These are phyloP conservation scores for Matsumurasca onukii DNA, from an alignment of 1,140 invertebrate species.

Conservation along the genomic window DNA sequence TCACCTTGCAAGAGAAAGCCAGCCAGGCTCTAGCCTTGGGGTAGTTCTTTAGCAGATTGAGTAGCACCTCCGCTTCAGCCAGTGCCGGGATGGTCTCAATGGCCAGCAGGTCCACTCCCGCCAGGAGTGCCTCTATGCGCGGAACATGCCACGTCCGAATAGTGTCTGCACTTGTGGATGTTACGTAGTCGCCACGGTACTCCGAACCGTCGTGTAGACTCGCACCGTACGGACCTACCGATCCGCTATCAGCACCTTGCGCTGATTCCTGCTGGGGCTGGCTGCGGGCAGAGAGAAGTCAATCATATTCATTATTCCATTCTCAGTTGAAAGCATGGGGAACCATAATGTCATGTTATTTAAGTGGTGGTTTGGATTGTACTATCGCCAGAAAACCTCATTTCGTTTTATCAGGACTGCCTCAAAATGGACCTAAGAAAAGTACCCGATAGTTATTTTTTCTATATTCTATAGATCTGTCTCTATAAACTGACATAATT, in stretches of 20 bases:
- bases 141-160: constrained; percentile 80
- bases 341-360: too few species aligned
- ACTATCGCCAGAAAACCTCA: too few species aligned
- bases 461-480: too few species aligned
- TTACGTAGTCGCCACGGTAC: constrained; percentile 81
- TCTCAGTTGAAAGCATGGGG: too few species aligned
- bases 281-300: too few species aligned
- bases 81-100: constrained; percentile 87
- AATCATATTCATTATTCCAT: too few species aligned
- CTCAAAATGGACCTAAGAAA: too few species aligned
- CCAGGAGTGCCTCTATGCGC: constrained; percentile 71
- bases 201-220: constrained; percentile 85
- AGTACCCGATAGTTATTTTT: too few species aligned
- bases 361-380: too few species aligned
- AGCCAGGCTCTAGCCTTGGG: constrained; percentile 75
- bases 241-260: constrained; percentile 65
- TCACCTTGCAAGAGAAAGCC: constrained; percentile 80
- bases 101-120: constrained; percentile 78
- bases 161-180: constrained; percentile 61
- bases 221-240: constrained; percentile 89
- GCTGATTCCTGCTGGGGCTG: background rate
- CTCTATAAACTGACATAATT: too few species aligned
- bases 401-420: too few species aligned
- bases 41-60: constrained; percentile 73
- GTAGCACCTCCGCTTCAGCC: constrained; percentile 76